Evolutionary conservation across 1,140 invertebrate genomes (phyloP).

Genomic region (Metopolophium dirhodum): DNA sequence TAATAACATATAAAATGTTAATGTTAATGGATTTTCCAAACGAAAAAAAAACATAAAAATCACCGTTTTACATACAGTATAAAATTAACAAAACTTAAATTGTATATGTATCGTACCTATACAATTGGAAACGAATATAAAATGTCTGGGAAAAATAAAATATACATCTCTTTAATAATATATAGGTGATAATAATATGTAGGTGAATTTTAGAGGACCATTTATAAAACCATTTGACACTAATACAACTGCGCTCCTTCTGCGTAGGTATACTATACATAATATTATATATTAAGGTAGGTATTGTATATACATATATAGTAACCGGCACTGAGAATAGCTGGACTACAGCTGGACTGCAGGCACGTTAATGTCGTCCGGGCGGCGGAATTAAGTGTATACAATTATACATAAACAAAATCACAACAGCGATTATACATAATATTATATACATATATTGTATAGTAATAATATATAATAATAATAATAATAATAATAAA

Average conservation of each 20-base stretch:
- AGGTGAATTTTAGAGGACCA: not conserved
- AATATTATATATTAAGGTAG: not conserved
- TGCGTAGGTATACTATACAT: too few relatives aligned
- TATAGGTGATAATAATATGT: not conserved
- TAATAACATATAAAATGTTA: too few relatives aligned
- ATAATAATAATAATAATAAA: not conserved
- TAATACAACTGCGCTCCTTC: not conserved
- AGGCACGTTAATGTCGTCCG: not conserved
- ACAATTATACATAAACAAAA: not conserved
- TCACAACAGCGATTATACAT: not conserved
- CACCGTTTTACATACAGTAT: too few relatives aligned
- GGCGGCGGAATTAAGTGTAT: not conserved
- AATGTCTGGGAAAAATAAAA: not conserved
- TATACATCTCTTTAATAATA: too few relatives aligned
- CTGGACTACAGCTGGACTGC: not conserved
- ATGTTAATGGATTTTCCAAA: too few relatives aligned
- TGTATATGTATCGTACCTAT: not conserved
- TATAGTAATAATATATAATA: too few relatives aligned
- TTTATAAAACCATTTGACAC: conserved; percentile 6
- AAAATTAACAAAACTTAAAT: too few relatives aligned
- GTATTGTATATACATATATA: not conserved
- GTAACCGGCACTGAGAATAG: not conserved
- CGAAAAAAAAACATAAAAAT: too few relatives aligned
- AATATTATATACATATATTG: not conserved
- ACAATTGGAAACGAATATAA: not conserved